phyloP scores from a whole-genome alignment of 2,113 vertebrate genomes.

The Laticauda colubrina region DNA sequence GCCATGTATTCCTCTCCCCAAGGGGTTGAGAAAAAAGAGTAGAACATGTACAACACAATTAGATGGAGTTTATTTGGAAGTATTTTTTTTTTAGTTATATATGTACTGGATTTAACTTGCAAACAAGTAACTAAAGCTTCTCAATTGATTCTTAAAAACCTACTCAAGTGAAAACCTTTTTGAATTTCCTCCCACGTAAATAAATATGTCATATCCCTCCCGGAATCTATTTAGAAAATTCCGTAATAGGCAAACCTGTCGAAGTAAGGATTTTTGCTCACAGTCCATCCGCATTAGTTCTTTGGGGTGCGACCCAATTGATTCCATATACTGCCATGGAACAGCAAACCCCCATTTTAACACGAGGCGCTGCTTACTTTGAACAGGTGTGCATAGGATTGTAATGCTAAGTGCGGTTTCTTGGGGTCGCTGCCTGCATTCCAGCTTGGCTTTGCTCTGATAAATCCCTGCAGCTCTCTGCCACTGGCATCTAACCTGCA shows the following conservation, averaged over 20 bases:
- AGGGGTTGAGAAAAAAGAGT: too few species aligned
- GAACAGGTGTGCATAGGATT: neutral
- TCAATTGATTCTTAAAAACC: neutral
- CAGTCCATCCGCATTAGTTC: accelerated
- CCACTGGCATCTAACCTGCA: neutral
- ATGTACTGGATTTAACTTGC: neutral
- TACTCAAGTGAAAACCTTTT: neutral
- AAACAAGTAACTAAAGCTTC: neutral
- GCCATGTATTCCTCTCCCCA: too few species aligned
- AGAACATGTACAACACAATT: neutral
- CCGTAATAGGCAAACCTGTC: too few species aligned
- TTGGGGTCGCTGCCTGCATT: neutral
- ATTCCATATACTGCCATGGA: neutral
- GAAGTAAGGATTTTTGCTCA: neutral
- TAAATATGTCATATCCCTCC: neutral
- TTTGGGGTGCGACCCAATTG: neutral
- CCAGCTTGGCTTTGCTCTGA: neutral
- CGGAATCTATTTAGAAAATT: neutral
- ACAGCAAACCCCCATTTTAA: neutral
- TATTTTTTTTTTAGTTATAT: neutral
- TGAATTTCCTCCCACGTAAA: neutral
- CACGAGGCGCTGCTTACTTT: neutral
- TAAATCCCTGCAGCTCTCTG: neutral
- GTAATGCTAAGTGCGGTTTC: neutral
- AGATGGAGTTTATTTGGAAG: neutral